Evolutionary conservation across 2,797 vertebrate species (phyloP).

Genomic region (Poeciliopsis paucimaculata): DNA sequence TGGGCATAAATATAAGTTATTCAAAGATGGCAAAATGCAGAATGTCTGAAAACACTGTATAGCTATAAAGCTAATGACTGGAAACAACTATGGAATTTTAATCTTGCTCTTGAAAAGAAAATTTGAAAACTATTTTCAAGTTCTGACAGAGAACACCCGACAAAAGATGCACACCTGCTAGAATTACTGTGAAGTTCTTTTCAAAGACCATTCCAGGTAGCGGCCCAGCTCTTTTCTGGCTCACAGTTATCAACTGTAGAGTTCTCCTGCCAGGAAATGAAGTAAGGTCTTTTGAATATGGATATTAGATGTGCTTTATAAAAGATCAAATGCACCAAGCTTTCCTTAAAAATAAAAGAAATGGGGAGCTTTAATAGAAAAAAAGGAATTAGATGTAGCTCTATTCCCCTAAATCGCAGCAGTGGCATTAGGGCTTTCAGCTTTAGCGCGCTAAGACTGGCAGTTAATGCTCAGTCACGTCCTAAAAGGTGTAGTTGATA

Average conservation of each 20-base stretch:
- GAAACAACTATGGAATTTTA: background rate
- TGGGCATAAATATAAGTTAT: background rate
- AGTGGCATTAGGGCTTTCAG: slow-evolving; percentile 50
- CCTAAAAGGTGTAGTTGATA: slow-evolving; percentile 44
- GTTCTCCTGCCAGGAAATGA: slow-evolving; percentile 3
- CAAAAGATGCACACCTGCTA: background rate
- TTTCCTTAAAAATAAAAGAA: slow-evolving; percentile 56
- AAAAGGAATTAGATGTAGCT: slow-evolving; percentile 59
- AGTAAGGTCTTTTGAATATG: slow-evolving; percentile 51
- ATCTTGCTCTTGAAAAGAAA: background rate
- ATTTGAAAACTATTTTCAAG: background rate
- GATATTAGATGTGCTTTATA: slow-evolving; percentile 63
- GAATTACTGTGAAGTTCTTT: slow-evolving; percentile 27
- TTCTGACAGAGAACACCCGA: background rate
- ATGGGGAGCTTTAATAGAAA: slow-evolving; percentile 43
- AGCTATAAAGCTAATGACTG: background rate
- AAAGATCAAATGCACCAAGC: slow-evolving; percentile 61
- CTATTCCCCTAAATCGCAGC: slow-evolving; percentile 53
- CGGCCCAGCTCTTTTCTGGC: slow-evolving; percentile 22
- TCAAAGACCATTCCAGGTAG: slow-evolving; percentile 32
- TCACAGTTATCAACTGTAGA: slow-evolving; percentile 36
- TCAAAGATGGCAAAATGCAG: background rate
- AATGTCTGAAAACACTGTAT: background rate
- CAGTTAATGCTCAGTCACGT: slow-evolving; percentile 65
- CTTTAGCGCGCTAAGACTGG: slow-evolving; percentile 42